Percentiles rank a stretch among this genome's conserved stretches.
Conservation (phyloP, 1,140 invertebrate species). For the Cyphomyrmex costatus region DNA sequence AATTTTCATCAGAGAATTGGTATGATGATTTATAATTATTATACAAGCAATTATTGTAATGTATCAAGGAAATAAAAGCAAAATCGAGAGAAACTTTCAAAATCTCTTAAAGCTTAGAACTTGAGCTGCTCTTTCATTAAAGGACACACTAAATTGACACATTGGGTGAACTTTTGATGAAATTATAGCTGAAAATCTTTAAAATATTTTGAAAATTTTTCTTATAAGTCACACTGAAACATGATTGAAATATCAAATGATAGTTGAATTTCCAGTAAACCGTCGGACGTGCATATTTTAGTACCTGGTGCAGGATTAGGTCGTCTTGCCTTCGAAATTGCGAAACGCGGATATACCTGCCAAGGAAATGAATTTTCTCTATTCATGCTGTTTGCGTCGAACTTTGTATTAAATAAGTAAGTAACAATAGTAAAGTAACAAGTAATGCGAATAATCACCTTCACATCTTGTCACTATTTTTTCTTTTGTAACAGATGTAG, state of each 20-base stretch:
- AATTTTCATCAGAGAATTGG: slow-evolving; percentile 90
- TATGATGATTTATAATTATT: slow-evolving; percentile 73
- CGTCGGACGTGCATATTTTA: slow-evolving; percentile 90
- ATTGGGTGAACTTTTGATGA: background rate
- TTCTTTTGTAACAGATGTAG: slow-evolving; percentile 86
- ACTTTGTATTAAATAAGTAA: slow-evolving; percentile 97
- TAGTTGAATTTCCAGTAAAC: slow-evolving; percentile 82
- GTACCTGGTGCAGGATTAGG: slow-evolving; percentile 98
- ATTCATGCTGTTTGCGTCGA: slow-evolving; percentile 98
- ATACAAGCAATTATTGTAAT: background rate
- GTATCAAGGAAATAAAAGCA: background rate
- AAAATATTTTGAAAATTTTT: slow-evolving; percentile 6
- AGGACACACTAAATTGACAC: too few species aligned
- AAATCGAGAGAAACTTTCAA: slow-evolving; percentile 31
- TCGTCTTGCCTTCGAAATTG: slow-evolving; percentile 97
- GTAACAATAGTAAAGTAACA: too few species aligned
- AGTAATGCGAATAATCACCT: background rate
- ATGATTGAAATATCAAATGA: slow-evolving; percentile 77
- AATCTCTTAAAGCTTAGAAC: background rate
- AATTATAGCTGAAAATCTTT: background rate
- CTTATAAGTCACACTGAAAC: slow-evolving; percentile 26
- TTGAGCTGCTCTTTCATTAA: background rate
- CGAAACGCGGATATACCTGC: slow-evolving; percentile 94
- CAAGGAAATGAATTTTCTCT: slow-evolving; percentile 99
- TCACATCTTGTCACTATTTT: background rate